Evolutionary conservation across 2,888 invertebrate genomes (phyloP).

Genomic region (Drosophila merina): DNA sequence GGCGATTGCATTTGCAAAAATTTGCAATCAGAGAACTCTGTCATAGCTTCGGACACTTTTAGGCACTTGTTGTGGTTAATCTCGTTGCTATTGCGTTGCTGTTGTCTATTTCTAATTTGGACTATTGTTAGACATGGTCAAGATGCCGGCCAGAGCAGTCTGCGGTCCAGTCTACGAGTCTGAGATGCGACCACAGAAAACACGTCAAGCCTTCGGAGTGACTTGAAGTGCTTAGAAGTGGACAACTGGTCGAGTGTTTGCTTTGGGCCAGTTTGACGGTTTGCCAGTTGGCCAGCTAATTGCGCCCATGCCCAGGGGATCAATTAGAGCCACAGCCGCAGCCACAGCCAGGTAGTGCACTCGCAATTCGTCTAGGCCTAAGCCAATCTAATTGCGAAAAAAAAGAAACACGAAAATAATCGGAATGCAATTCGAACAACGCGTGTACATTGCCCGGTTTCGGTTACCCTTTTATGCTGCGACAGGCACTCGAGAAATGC

Average conservation of each 20-base stretch:
- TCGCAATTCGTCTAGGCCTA: slow-evolving; percentile 36
- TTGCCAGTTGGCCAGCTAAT: slow-evolving; percentile 54
- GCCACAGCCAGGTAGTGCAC: slow-evolving; percentile 44
- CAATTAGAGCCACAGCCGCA: slow-evolving; percentile 61
- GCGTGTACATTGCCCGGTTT: slow-evolving; percentile 56
- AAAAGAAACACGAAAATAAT: slow-evolving; percentile 11
- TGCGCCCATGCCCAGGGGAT: slow-evolving; percentile 69
- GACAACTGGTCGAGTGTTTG: slow-evolving; percentile 44
- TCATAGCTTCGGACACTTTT: slow-evolving; percentile 18
- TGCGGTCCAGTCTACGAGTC: slow-evolving; percentile 11
- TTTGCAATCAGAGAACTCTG: slow-evolving; percentile 43
- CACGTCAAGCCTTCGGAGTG: slow-evolving; percentile 46
- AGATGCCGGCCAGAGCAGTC: slow-evolving; percentile 18
- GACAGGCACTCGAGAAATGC: slow-evolving; percentile 48
- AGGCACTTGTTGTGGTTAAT: slow-evolving; percentile 8
- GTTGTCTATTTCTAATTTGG: slow-evolving; percentile 60
- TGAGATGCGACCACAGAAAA: slow-evolving; percentile 47
- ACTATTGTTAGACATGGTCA: slow-evolving; percentile 63
- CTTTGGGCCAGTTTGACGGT: slow-evolving; percentile 38
- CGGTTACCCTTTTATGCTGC: slow-evolving; percentile 55
- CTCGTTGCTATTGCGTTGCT: too few species aligned
- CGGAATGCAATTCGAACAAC: slow-evolving; percentile 56
- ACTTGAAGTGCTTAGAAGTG: slow-evolving; percentile 48
- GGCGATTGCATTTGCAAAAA: slow-evolving; percentile 68
- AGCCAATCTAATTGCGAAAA: slow-evolving; percentile 3